These are phyloP conservation scores for Tichodroma muraria DNA, from an alignment of 2,113 vertebrate species.

Conservation along the genomic window DNA sequence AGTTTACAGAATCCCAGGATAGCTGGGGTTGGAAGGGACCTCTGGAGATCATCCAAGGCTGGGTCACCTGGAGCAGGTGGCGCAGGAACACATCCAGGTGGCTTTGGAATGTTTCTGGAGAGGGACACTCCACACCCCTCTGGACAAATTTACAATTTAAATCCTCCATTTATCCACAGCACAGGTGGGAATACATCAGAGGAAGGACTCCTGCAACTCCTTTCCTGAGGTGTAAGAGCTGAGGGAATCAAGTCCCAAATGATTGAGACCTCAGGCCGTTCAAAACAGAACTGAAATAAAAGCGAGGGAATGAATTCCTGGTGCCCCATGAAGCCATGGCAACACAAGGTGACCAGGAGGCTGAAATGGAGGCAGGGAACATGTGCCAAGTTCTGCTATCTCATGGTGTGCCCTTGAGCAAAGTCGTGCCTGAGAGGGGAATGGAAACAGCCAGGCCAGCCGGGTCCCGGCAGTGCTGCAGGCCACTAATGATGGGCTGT, in stretches of 20 bases:
- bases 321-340: not conserved
- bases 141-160: not conserved
- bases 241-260: not conserved
- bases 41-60: not conserved
- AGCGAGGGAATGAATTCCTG: not conserved
- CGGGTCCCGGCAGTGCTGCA: not conserved
- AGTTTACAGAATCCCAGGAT: not conserved
- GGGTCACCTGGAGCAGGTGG: not conserved
- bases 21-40: not conserved
- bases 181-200: not conserved
- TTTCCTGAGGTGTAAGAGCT: rapidly evolving
- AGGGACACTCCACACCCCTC: not conserved
- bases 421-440: not conserved
- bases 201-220: not conserved
- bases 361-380: not conserved
- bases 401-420: not conserved
- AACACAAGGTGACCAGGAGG: not conserved
- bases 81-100: not conserved
- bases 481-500: not conserved
- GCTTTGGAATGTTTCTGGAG: not conserved
- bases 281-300: not conserved
- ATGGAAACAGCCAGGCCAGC: not conserved
- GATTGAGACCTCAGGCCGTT: not conserved
- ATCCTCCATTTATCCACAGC: not conserved
- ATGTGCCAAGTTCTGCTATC: not conserved